A percentile compares a stretch with the other conserved stretches of the same genome.
These are phyloP conservation scores for Anolis sagrei DNA, from an alignment of 2,113 vertebrate species.

Conservation along the genomic window DNA sequence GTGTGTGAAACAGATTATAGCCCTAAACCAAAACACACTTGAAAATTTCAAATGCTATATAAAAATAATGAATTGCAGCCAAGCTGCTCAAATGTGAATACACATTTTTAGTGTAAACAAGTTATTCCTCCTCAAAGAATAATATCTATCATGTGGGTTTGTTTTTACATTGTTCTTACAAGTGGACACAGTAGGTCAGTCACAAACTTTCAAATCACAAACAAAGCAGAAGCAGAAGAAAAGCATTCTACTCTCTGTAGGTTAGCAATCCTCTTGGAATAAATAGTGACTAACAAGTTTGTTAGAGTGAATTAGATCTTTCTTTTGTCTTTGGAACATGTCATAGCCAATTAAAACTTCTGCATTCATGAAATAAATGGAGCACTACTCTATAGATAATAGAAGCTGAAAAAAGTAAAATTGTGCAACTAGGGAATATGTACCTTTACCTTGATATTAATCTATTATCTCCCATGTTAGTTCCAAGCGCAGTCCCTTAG, in stretches of 20 bases:
- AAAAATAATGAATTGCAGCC: conserved; percentile 26
- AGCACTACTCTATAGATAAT: conserved; percentile 84
- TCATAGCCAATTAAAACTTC: conserved; percentile 91
- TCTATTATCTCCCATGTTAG: conserved; percentile 86
- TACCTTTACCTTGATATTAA: conserved; percentile 91
- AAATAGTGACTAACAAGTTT: conserved; percentile 92
- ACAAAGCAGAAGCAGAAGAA: conserved; percentile 78
- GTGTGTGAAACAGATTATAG: neutral
- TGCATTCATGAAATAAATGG: conserved; percentile 86
- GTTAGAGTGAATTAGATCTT: conserved; percentile 94
- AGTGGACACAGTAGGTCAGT: conserved; percentile 70
- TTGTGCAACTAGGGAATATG: conserved; percentile 87
- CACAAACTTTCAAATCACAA: conserved; percentile 80
- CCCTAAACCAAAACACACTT: neutral
- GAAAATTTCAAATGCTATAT: conserved; percentile 9
- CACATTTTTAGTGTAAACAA: conserved; percentile 35
- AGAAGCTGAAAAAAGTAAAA: conserved; percentile 87
- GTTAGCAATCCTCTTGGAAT: conserved; percentile 80
- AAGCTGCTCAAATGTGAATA: conserved; percentile 16
- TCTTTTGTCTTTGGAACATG: conserved; percentile 95
- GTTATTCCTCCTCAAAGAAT: conserved; percentile 56
- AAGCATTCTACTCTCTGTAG: conserved; percentile 79
- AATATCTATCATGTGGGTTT: conserved; percentile 53
- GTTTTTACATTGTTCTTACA: conserved; percentile 63
- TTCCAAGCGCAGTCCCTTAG: conserved; percentile 78